Percentiles rank a stretch among this genome's conserved stretches.
Evolutionary conservation across 2,888 invertebrate genomes (phyloP).

Genomic region (Watsonalla cultraria): DNA sequence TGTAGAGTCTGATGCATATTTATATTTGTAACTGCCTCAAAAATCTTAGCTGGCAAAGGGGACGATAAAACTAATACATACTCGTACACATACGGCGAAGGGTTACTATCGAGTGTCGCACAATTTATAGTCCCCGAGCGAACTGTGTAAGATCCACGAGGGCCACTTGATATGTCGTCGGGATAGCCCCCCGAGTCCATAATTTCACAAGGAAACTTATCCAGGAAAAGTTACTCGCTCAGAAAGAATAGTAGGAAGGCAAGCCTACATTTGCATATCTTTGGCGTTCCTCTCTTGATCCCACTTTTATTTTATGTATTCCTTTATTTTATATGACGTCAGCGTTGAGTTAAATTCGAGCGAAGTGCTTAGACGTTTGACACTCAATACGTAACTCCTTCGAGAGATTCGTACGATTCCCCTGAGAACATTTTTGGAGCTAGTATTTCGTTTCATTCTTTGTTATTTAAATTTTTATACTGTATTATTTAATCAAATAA

Average conservation of each 20-base stretch:
- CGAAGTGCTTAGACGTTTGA: constrained; percentile 45
- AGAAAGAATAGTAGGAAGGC: constrained; percentile 23
- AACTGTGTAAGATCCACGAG: constrained; percentile 45
- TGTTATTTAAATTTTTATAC: constrained; percentile 28
- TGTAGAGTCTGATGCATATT: no score
- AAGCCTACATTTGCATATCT: constrained; percentile 1
- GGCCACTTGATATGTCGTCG: constrained; percentile 61
- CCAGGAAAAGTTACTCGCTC: constrained; percentile 35
- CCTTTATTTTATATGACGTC: constrained; percentile 26
- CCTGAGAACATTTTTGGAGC: constrained; percentile 44
- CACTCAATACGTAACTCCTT: constrained; percentile 44
- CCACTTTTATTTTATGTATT: constrained; percentile 12
- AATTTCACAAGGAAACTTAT: constrained; percentile 30
- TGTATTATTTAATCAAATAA: neutral
- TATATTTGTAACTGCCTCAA: neutral
- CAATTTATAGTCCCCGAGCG: constrained; percentile 61
- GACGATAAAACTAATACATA: constrained; percentile 49
- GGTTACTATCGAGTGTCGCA: constrained; percentile 52
- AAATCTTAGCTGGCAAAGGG: constrained; percentile 18
- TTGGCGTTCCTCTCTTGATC: constrained; percentile 6
- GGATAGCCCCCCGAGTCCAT: constrained; percentile 59
- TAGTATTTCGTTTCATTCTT: constrained; percentile 36
- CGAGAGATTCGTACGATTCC: constrained; percentile 39
- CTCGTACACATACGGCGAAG: constrained; percentile 34
- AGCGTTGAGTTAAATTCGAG: constrained; percentile 37